phyloP scores from a whole-genome alignment of 2,113 vertebrate species.

The Cricetomys ansorgei region DNA sequence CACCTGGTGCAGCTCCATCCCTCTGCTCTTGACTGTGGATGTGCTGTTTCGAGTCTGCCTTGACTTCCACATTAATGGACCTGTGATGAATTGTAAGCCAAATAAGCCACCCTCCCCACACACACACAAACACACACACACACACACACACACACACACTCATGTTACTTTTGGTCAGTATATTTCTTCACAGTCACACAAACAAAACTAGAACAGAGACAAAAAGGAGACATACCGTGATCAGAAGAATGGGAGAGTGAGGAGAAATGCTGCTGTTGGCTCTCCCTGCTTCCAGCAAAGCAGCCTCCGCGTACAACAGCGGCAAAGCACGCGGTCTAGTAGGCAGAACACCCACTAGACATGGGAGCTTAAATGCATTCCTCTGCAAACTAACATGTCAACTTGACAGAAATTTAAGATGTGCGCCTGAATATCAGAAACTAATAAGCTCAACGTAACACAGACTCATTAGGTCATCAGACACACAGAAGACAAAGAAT shows the following conservation, averaged over 20 bases:
- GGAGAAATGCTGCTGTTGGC: neutral
- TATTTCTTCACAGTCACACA: neutral
- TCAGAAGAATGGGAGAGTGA: neutral
- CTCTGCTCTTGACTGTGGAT: neutral
- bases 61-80: neutral
- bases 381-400: neutral
- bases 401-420: neutral
- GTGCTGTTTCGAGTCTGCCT: neutral
- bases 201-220: neutral
- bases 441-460: neutral
- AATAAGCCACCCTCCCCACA: neutral
- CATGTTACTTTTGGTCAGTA: neutral
- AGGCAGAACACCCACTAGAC: too few relatives aligned
- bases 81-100: too few relatives aligned
- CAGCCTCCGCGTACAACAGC: neutral
- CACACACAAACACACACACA: too few relatives aligned
- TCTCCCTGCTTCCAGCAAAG: neutral
- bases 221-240: neutral
- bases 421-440: slow-evolving; percentile 4
- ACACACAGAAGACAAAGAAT: neutral
- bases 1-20: neutral
- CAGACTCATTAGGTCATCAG: neutral
- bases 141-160: too few relatives aligned
- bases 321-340: neutral
- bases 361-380: neutral